Evolutionary conservation across 1,140 invertebrate species (phyloP).

Genomic region (Penaeus vannamei): DNA sequence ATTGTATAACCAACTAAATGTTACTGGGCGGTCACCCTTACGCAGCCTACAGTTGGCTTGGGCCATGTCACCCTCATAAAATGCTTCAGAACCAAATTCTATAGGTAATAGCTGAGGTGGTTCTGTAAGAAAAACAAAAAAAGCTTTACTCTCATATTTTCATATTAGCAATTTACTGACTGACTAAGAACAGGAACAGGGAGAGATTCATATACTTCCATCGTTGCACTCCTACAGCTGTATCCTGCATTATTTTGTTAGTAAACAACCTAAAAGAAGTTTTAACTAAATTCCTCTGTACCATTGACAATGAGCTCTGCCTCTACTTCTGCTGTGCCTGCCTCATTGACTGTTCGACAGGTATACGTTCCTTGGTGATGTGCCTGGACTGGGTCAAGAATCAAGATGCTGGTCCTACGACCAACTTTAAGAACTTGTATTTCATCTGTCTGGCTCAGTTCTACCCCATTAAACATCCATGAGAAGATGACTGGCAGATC

Average conservation of each 20-base stretch:
- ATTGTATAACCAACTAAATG: slow-evolving; percentile 84
- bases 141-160: slow-evolving; percentile 23
- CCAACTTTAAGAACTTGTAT: slow-evolving; percentile 75
- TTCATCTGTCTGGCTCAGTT: slow-evolving; percentile 51
- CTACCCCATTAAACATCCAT: slow-evolving; percentile 81
- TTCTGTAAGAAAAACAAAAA: slow-evolving; percentile 60
- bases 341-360: slow-evolving; percentile 72
- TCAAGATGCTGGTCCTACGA: slow-evolving; percentile 79
- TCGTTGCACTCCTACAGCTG: too few relatives aligned
- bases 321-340: slow-evolving; percentile 68
- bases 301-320: slow-evolving; percentile 60
- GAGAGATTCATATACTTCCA: slow-evolving; percentile 24
- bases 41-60: slow-evolving; percentile 84
- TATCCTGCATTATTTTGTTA: background rate
- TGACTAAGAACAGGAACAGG: slow-evolving; percentile 46
- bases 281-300: slow-evolving; percentile 38
- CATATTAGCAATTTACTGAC: background rate
- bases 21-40: slow-evolving; percentile 86
- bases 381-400: slow-evolving; percentile 82
- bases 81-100: slow-evolving; percentile 65
- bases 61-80: slow-evolving; percentile 74
- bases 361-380: slow-evolving; percentile 72
- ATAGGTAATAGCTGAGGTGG: slow-evolving; percentile 63
- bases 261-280: slow-evolving; percentile 1
- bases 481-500: slow-evolving; percentile 84